Conservation (phyloP, 2,888 invertebrate species). For the Liopterus haemorrhoidalis region DNA sequence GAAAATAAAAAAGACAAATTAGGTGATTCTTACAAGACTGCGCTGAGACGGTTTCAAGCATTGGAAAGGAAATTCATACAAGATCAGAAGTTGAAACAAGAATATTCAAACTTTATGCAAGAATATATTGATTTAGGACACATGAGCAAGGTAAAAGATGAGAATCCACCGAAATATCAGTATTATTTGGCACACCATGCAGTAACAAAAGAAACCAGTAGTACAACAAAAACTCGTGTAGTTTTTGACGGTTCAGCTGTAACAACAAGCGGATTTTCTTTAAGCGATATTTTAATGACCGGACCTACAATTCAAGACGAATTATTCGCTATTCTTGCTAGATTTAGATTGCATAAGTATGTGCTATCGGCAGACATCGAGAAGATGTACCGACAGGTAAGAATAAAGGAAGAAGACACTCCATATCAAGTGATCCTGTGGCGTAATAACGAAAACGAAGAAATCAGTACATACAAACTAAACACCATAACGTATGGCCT, state of each 20-base stretch:
- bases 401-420: neutral
- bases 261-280: constrained; percentile 23
- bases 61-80: no score
- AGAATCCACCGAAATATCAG: no score
- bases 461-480: neutral
- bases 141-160: no score
- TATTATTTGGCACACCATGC: constrained; percentile 32
- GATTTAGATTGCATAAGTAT: constrained; percentile 24
- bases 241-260: constrained; percentile 32
- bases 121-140: no score
- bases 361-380: constrained; percentile 24
- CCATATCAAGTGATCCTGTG: neutral
- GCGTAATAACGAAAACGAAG: constrained; percentile 2
- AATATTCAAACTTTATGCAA: no score
- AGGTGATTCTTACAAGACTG: no score
- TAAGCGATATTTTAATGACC: constrained; percentile 28
- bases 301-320: constrained; percentile 28
- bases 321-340: constrained; percentile 26
- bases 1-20: no score
- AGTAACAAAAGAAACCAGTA: constrained; percentile 26
- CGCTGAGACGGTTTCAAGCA: no score
- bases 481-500: constrained; percentile 1
- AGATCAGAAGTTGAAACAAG: no score
- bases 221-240: constrained; percentile 29
- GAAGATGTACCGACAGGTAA: constrained; percentile 28